phyloP scores from a whole-genome alignment of 2,797 vertebrate species.

The Sebastes trivittatus region DNA sequence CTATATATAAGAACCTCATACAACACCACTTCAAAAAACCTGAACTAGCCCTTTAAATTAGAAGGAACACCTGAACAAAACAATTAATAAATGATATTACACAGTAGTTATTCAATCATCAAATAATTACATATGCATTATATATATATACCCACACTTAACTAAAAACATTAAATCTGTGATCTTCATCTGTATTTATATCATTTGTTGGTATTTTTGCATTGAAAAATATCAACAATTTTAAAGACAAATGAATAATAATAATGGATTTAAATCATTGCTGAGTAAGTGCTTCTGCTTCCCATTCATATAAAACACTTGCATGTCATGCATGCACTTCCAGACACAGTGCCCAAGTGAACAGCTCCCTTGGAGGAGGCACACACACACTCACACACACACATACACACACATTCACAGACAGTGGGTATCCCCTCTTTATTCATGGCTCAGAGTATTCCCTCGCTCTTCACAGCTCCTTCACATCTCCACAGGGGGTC shows the following conservation, averaged over 20 bases:
- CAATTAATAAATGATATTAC: neutral
- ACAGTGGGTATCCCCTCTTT: conserved; percentile 71
- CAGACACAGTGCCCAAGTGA: conserved; percentile 18
- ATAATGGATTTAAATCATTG: neutral
- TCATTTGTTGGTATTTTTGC: neutral
- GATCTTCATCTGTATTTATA: neutral
- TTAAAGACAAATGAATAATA: neutral
- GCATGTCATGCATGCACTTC: neutral
- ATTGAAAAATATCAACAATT: neutral
- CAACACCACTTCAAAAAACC: too few relatives aligned
- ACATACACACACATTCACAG: neutral
- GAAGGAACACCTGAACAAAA: neutral
- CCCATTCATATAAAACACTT: neutral
- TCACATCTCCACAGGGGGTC: conserved; percentile 79
- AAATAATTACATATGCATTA: neutral
- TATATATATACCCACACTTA: neutral
- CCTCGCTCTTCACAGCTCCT: conserved; percentile 72
- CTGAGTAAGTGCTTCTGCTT: conserved; percentile 25
- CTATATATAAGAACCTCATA: too few relatives aligned
- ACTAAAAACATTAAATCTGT: neutral
- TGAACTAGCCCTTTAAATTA: too few relatives aligned
- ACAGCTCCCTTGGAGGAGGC: conserved; percentile 20
- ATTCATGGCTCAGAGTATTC: conserved; percentile 71
- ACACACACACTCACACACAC: neutral
- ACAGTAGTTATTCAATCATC: neutral